These are phyloP conservation scores for Chiroxiphia lanceolata DNA, from an alignment of 2,797 vertebrate species.

Conservation along the genomic window DNA sequence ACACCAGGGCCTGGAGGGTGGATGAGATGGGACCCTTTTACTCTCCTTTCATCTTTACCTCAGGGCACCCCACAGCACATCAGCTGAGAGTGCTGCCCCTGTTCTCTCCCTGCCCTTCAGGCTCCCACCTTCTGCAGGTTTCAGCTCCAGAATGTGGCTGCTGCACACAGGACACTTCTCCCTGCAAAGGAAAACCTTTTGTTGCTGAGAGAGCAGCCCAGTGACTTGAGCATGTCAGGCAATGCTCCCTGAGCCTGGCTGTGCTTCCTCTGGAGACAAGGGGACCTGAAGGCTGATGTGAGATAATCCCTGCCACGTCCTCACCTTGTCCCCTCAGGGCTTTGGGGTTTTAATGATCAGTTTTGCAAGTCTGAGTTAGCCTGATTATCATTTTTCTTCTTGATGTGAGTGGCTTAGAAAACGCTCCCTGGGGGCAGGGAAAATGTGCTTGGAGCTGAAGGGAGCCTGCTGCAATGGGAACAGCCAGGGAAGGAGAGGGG, in stretches of 20 bases:
- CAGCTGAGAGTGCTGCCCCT: not conserved
- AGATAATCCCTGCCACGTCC: not conserved
- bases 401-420: not conserved
- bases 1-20: not conserved
- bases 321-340: not conserved
- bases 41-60: not conserved
- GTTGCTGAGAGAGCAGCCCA: not conserved
- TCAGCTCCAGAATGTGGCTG: not conserved
- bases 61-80: accelerated
- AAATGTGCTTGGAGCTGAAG: not conserved
- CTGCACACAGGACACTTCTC: not conserved
- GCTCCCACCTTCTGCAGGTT: not conserved
- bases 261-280: not conserved
- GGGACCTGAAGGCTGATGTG: not conserved
- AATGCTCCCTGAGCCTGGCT: not conserved
- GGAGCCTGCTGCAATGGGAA: not conserved
- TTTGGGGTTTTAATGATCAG: not conserved
- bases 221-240: not conserved
- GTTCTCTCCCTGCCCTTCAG: not conserved
- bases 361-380: not conserved
- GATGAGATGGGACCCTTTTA: not conserved
- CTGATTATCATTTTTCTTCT: not conserved
- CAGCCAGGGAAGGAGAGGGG: not conserved
- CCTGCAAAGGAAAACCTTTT: not conserved
- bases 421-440: not conserved